A percentile compares a stretch with the other conserved stretches of the same genome.
These are phyloP conservation scores for Pammene fasciana DNA, from an alignment of 2,888 invertebrate genomes.

Conservation along the genomic window DNA sequence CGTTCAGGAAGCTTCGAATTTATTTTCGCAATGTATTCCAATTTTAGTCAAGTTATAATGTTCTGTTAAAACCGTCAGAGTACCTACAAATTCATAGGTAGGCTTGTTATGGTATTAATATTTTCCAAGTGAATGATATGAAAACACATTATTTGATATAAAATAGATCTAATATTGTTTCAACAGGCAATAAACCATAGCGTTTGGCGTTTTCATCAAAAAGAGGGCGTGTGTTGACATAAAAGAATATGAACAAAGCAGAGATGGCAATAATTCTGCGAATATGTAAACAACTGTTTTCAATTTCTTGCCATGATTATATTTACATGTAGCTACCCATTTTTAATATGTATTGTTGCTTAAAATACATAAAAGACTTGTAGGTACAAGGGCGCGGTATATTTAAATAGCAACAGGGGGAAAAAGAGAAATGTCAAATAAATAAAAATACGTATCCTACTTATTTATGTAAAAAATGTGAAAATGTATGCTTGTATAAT, in stretches of 20 bases:
- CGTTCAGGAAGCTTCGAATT: too few species aligned
- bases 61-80: too few species aligned
- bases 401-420: too few species aligned
- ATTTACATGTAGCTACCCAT: conserved; percentile 8
- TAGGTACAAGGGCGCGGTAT: not conserved
- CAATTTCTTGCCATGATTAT: conserved; percentile 32
- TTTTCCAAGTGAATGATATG: not conserved
- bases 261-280: conserved; percentile 37
- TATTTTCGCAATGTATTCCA: too few species aligned
- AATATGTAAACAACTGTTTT: conserved; percentile 30
- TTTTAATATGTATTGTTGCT: not conserved
- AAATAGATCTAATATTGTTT: conserved; percentile 28
- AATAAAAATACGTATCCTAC: too few species aligned
- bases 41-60: too few species aligned
- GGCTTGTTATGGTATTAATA: not conserved
- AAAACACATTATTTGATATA: conserved; percentile 17
- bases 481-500: too few species aligned
- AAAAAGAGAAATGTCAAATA: too few species aligned
- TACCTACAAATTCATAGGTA: not conserved
- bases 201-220: conserved; percentile 41
- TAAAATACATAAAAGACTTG: not conserved
- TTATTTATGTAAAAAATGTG: too few species aligned
- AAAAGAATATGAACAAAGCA: conserved; percentile 42
- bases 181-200: conserved; percentile 27
- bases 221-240: conserved; percentile 43